Conservation (phyloP, 2,797 vertebrate genomes). For the Glyptemys insculpta region DNA sequence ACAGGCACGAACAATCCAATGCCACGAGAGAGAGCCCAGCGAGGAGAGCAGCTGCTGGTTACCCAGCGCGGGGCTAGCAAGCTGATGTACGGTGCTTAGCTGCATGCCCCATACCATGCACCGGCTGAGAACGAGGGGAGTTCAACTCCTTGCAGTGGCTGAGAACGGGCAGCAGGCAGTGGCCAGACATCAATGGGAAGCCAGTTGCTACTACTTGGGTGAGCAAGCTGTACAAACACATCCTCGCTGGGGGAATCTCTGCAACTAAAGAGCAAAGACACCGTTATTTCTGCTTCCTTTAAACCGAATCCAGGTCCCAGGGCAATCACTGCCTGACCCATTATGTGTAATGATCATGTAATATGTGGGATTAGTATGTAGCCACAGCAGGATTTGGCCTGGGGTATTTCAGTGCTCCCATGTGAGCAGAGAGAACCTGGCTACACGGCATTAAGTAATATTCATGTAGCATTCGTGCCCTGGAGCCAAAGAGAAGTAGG, state of each 20-base stretch:
- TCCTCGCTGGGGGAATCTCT: background rate
- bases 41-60: background rate
- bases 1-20: background rate
- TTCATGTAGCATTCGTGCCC: background rate
- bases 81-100: background rate
- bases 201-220: no score
- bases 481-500: background rate
- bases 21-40: background rate
- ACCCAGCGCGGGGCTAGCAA: background rate
- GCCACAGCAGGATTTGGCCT: background rate
- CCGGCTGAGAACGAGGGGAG: background rate
- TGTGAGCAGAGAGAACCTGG: background rate
- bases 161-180: background rate
- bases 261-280: background rate
- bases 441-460: background rate
- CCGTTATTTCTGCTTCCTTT: background rate
- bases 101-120: no score
- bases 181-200: no score
- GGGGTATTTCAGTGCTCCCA: background rate
- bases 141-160: background rate
- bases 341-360: background rate
- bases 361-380: background rate
- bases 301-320: background rate
- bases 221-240: no score
- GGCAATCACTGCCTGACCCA: background rate